These are phyloP conservation scores for Colinus virginianus DNA, from an alignment of 2,113 vertebrate species.

Conservation along the genomic window DNA sequence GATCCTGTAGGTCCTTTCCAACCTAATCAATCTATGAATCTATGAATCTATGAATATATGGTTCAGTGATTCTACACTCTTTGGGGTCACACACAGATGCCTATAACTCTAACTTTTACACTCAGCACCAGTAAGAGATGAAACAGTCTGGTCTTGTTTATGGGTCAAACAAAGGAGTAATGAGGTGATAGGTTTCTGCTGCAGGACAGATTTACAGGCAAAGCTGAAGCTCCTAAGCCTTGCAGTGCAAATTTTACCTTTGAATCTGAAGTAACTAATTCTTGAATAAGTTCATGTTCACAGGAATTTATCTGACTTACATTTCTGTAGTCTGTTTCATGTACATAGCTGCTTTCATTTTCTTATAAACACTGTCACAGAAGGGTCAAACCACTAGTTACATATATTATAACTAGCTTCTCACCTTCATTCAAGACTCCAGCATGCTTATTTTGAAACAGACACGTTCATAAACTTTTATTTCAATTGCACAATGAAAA, in stretches of 20 bases:
- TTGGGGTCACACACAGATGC: background rate
- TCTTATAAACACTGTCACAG: background rate
- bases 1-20: too few species aligned
- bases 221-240: background rate
- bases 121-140: background rate
- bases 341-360: background rate
- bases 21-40: too few species aligned
- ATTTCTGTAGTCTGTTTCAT: background rate
- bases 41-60: too few species aligned
- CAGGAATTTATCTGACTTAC: background rate
- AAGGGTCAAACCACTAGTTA: background rate
- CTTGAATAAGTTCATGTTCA: background rate
- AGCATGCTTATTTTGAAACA: background rate
- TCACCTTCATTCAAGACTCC: background rate
- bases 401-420: background rate
- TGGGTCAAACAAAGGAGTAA: background rate
- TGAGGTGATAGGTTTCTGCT: background rate
- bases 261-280: background rate
- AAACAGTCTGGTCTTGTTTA: background rate
- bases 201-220: background rate
- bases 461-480: background rate
- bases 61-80: background rate
- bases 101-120: background rate
- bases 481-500: background rate
- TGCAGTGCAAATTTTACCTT: background rate